A percentile compares a stretch with the other conserved stretches of the same genome.
Evolutionary conservation across 2,797 vertebrate species (phyloP).

Genomic region (Cuculus canorus): DNA sequence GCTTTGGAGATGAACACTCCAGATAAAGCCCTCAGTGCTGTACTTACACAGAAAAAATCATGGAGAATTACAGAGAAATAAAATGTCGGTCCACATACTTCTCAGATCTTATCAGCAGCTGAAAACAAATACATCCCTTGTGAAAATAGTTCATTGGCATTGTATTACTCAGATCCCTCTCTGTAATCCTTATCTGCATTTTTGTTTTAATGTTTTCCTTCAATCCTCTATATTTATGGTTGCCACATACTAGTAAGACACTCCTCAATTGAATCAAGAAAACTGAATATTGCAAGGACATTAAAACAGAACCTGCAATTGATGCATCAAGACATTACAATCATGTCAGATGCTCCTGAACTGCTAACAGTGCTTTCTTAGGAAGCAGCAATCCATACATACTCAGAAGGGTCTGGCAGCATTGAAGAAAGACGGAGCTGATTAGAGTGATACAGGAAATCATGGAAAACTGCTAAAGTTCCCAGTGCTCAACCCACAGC

Average conservation of each 20-base stretch:
- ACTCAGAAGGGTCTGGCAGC: neutral
- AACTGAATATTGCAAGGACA: rapidly evolving
- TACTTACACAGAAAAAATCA: neutral
- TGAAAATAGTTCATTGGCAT: neutral
- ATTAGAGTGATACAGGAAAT: constrained; percentile 9
- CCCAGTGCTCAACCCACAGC: neutral
- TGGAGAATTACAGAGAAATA: neutral
- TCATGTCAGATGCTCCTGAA: neutral
- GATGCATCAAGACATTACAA: neutral
- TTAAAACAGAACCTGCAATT: neutral
- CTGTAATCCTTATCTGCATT: neutral
- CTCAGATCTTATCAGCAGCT: constrained; percentile 4
- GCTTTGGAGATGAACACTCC: neutral
- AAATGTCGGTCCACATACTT: neutral
- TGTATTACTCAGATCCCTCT: neutral
- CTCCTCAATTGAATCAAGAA: neutral
- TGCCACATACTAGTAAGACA: neutral
- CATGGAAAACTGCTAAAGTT: neutral
- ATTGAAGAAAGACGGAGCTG: neutral
- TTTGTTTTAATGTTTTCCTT: neutral
- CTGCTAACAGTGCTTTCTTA: neutral
- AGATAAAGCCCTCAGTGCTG: neutral
- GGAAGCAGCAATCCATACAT: neutral
- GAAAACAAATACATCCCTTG: neutral
- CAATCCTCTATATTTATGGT: neutral